These are phyloP conservation scores for Bhutanitis thaidina DNA, from an alignment of 2,888 invertebrate species.

Conservation along the genomic window DNA sequence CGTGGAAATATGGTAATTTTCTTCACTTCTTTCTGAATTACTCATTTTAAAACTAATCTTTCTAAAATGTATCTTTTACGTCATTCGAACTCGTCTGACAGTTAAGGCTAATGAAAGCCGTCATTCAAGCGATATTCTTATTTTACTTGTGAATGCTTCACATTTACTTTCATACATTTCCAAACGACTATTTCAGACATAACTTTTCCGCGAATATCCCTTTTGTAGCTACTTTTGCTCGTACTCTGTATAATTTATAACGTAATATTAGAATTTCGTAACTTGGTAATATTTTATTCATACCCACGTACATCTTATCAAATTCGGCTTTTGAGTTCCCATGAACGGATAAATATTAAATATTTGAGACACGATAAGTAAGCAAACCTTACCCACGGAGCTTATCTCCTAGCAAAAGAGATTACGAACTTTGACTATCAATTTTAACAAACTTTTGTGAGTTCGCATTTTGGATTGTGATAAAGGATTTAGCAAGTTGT, in stretches of 20 bases:
- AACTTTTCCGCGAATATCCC: slow-evolving; percentile 12
- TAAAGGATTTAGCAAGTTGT: slow-evolving; percentile 39
- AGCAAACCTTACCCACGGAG: slow-evolving; percentile 42
- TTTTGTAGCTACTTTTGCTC: slow-evolving; percentile 14
- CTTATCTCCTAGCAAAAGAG: slow-evolving; percentile 51
- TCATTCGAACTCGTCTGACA: too few relatives aligned
- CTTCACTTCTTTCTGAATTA: too few relatives aligned
- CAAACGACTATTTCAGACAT: slow-evolving; percentile 10
- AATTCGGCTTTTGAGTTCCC: slow-evolving; percentile 29
- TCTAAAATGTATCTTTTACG: too few relatives aligned
- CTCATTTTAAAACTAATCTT: too few relatives aligned
- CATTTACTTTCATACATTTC: slow-evolving; percentile 14
- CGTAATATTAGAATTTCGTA: slow-evolving; percentile 19
- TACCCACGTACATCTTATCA: slow-evolving; percentile 25
- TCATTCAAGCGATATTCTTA: not conserved
- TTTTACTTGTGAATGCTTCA: slow-evolving; percentile 2
- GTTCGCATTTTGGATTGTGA: slow-evolving; percentile 38
- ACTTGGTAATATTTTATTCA: slow-evolving; percentile 21
- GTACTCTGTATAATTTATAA: slow-evolving; percentile 14
- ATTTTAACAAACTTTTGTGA: slow-evolving; percentile 47
- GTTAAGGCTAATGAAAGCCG: too few relatives aligned
- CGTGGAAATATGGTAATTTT: too few relatives aligned
- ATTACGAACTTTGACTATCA: slow-evolving; percentile 52
- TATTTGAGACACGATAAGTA: slow-evolving; percentile 45
- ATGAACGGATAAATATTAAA: slow-evolving; percentile 40